Percentiles rank a stretch among this genome's conserved stretches.
These are phyloP conservation scores for Trachurus trachurus DNA, from an alignment of 2,797 vertebrate genomes.

Conservation along the genomic window DNA sequence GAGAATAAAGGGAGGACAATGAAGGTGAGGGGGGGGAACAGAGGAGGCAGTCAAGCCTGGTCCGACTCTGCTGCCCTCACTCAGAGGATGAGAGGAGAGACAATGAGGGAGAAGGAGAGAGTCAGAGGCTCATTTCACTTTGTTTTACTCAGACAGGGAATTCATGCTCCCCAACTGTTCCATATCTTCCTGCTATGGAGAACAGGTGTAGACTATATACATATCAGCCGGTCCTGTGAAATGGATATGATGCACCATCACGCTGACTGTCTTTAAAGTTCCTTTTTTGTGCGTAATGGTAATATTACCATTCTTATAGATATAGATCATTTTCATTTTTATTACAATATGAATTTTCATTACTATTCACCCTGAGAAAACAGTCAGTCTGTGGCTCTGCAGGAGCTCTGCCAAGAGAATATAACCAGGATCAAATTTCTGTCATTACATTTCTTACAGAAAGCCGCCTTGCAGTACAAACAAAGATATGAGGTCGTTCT, in stretches of 20 bases:
- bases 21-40: conserved; percentile 41
- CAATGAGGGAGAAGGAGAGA: neutral
- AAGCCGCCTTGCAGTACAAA: neutral
- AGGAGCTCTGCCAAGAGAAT: neutral
- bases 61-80: conserved; percentile 11
- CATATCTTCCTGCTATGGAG: neutral
- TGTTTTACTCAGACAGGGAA: conserved; percentile 19
- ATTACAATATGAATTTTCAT: neutral
- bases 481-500: neutral
- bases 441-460: neutral
- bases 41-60: conserved; percentile 54
- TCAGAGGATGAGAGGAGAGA: conserved; percentile 20
- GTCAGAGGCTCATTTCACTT: conserved; percentile 29
- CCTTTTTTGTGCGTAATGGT: neutral
- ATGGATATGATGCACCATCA: neutral
- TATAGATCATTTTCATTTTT: neutral
- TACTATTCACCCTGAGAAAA: neutral
- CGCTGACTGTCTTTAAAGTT: neutral
- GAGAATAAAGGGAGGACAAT: conserved; percentile 58
- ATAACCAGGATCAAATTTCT: neutral
- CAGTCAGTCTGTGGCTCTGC: too few species aligned
- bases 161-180: neutral
- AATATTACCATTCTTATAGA: conserved; percentile 10
- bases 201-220: neutral
- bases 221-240: neutral